Percentiles rank a stretch among this genome's conserved stretches.
Evolutionary conservation across 2,113 vertebrate species (phyloP).

Genomic region (Podiceps cristatus): DNA sequence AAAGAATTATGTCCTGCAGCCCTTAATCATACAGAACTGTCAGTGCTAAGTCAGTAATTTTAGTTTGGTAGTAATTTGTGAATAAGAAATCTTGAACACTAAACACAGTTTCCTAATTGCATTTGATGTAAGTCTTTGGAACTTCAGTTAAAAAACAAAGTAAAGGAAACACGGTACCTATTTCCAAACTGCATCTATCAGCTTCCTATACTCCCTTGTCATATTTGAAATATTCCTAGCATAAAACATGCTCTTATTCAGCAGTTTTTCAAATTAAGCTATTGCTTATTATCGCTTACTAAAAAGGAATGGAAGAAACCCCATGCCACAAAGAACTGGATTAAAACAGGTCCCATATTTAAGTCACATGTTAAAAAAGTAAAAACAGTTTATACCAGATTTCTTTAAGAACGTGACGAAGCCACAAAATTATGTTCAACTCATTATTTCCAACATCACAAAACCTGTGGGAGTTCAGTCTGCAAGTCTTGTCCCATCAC

Average conservation of each 20-base stretch:
- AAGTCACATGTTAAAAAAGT: background rate
- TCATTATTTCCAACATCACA: background rate
- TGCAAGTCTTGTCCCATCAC: background rate
- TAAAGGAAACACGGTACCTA: background rate
- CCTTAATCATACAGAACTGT: background rate
- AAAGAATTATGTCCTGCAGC: background rate
- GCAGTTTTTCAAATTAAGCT: background rate
- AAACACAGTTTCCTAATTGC: background rate
- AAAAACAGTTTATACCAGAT: background rate
- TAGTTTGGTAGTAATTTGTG: background rate
- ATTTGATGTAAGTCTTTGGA: background rate
- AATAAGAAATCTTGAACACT: background rate
- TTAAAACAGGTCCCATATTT: background rate
- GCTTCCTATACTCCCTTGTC: background rate
- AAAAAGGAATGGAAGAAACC: background rate
- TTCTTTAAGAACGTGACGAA: background rate
- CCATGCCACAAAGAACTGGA: background rate
- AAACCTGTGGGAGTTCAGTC: background rate
- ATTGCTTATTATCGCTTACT: background rate
- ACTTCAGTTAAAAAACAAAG: background rate
- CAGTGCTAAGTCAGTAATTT: background rate
- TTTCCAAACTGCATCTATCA: background rate
- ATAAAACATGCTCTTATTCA: background rate
- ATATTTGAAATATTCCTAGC: background rate
- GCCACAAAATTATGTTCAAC: background rate